A percentile compares a stretch with the other conserved stretches of the same genome.
These are phyloP conservation scores for Gobius niger DNA, from an alignment of 2,113 vertebrate species.

Conservation along the genomic window DNA sequence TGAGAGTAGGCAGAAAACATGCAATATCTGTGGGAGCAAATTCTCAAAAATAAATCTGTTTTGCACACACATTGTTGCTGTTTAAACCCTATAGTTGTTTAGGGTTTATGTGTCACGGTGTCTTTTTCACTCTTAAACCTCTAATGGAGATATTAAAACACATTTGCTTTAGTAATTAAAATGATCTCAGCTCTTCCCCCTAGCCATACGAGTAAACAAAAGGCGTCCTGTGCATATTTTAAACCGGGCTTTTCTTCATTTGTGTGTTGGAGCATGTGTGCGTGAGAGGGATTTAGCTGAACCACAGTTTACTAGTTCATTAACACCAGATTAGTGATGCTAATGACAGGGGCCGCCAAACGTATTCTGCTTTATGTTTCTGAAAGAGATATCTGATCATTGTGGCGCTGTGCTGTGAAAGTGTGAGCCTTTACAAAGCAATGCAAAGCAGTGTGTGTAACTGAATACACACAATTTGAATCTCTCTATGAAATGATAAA, in stretches of 20 bases:
- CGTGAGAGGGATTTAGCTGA: slow-evolving; percentile 59
- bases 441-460: background rate
- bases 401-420: slow-evolving; percentile 20
- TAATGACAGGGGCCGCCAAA: slow-evolving; percentile 76
- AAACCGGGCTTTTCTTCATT: slow-evolving; percentile 60
- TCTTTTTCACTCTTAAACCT: slow-evolving; percentile 42
- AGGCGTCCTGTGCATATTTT: slow-evolving; percentile 67
- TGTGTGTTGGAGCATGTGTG: slow-evolving; percentile 31
- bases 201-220: slow-evolving; percentile 74
- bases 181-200: slow-evolving; percentile 64
- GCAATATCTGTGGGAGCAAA: slow-evolving; percentile 21
- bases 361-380: slow-evolving; percentile 66
- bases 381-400: slow-evolving; percentile 51
- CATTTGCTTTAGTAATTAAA: slow-evolving; percentile 73
- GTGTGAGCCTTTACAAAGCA: slow-evolving; percentile 28
- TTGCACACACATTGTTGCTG: background rate
- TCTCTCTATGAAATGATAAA: background rate
- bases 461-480: slow-evolving; percentile 36
- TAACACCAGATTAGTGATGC: slow-evolving; percentile 78
- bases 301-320: slow-evolving; percentile 75
- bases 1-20: slow-evolving; percentile 25
- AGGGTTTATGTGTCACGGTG: slow-evolving; percentile 29
- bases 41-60: slow-evolving; percentile 30
- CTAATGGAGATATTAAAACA: slow-evolving; percentile 73
- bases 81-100: slow-evolving; percentile 8